Evolutionary conservation across 2,888 invertebrate species (phyloP).

Genomic region (Drosophila anomelani): DNA sequence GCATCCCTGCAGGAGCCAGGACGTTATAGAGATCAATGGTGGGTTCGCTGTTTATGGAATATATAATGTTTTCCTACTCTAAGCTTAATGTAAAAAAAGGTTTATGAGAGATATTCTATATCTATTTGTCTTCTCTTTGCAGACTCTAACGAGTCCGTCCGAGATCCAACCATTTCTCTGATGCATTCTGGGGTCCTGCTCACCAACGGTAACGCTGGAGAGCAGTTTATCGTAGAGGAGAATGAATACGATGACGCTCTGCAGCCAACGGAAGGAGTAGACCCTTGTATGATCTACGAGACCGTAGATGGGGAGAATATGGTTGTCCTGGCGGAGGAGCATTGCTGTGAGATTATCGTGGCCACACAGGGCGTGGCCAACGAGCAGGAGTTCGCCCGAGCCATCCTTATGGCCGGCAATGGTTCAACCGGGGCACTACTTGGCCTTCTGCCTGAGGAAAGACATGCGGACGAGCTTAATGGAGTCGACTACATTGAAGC

Average conservation of each 20-base stretch:
- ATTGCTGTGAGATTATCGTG: slow-evolving; percentile 68
- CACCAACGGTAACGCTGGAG: slow-evolving; percentile 40
- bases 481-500: slow-evolving; percentile 36
- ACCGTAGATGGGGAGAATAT: slow-evolving; percentile 49
- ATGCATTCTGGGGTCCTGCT: slow-evolving; percentile 43
- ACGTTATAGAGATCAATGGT: slow-evolving; percentile 47
- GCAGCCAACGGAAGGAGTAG: slow-evolving; percentile 18
- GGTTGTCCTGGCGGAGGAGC: slow-evolving; percentile 56
- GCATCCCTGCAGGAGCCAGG: slow-evolving; percentile 12
- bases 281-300: slow-evolving; percentile 61
- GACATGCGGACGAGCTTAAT: slow-evolving; percentile 25
- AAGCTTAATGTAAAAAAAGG: background rate
- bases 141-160: slow-evolving; percentile 43
- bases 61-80: too few species aligned
- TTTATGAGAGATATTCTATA: background rate
- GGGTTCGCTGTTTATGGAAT: background rate
- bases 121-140: background rate
- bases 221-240: slow-evolving; percentile 27
- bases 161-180: slow-evolving; percentile 11
- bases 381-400: slow-evolving; percentile 48
- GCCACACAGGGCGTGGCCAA: slow-evolving; percentile 37
- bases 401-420: slow-evolving; percentile 49
- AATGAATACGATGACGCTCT: slow-evolving; percentile 22
- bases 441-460: slow-evolving; percentile 28
- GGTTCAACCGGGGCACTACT: slow-evolving; percentile 12